Percentiles rank a stretch among this genome's conserved stretches.
phyloP scores from a whole-genome alignment of 2,797 vertebrate species.

The Micrastur ruficollis region DNA sequence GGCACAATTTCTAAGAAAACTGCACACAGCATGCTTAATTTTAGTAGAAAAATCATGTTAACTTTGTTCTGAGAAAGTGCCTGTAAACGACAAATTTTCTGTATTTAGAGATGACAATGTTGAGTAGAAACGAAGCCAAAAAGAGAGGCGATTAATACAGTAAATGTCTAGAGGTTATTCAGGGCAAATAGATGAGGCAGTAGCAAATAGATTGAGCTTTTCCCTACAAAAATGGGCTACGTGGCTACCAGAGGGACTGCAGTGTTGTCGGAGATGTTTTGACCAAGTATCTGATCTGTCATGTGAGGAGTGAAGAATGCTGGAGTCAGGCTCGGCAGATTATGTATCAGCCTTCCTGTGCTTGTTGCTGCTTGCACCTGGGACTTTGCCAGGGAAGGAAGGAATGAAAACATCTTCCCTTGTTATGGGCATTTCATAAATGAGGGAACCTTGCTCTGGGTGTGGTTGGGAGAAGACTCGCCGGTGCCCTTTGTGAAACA shows the following conservation, averaged over 20 bases:
- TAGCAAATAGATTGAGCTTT: not conserved
- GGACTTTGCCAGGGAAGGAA: conserved; percentile 9
- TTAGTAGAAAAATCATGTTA: not conserved
- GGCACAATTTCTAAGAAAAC: not conserved
- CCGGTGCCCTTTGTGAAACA: not conserved
- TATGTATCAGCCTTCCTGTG: not conserved
- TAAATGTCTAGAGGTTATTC: not conserved
- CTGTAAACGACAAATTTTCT: not conserved
- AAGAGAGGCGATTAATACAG: not conserved
- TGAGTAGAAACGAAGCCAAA: not conserved
- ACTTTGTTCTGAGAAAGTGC: not conserved
- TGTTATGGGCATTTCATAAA: conserved; percentile 5
- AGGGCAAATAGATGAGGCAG: not conserved
- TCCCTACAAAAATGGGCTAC: not conserved
- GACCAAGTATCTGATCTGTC: not conserved
- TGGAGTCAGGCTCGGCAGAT: not conserved
- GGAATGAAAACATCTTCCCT: not conserved
- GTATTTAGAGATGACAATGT: not conserved
- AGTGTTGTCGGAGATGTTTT: not conserved
- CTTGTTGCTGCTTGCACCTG: conserved; percentile 3
- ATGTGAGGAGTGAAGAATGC: not conserved
- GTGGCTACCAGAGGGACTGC: not conserved
- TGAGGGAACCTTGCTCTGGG: not conserved
- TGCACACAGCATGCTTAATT: not conserved
- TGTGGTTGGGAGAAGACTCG: not conserved